Percentiles rank a stretch among this genome's conserved stretches.
These are phyloP conservation scores for Acleris cristana DNA, from an alignment of 2,888 invertebrate species.

Conservation along the genomic window DNA sequence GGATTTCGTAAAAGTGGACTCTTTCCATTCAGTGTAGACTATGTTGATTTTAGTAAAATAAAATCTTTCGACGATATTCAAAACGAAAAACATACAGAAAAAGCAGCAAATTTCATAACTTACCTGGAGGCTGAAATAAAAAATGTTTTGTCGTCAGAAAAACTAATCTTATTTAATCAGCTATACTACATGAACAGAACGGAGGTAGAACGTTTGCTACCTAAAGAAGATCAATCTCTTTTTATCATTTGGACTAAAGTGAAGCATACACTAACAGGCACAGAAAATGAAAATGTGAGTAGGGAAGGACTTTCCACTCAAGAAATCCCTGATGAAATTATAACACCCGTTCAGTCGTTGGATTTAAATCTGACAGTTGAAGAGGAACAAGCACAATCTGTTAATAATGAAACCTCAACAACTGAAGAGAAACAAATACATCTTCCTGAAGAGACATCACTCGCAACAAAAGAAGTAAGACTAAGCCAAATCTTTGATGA, in stretches of 20 bases:
- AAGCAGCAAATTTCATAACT: background rate
- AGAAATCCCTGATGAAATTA: too few relatives aligned
- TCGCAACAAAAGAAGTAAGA: too few relatives aligned
- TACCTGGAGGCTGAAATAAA: background rate
- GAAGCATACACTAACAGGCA: background rate
- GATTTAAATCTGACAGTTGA: too few relatives aligned
- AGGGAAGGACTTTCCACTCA: background rate
- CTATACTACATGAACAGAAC: too few relatives aligned
- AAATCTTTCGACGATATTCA: slow-evolving; percentile 21
- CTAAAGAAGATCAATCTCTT: background rate
- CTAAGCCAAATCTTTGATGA: too few relatives aligned
- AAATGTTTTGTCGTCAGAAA: background rate
- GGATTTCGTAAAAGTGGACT: slow-evolving; percentile 41
- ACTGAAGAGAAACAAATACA: too few relatives aligned
- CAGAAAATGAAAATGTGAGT: background rate
- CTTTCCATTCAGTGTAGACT: slow-evolving; percentile 38
- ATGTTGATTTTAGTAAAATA: slow-evolving; percentile 40
- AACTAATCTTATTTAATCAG: background rate
- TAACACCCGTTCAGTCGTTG: too few relatives aligned
- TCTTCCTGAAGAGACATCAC: too few relatives aligned
- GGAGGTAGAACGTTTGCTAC: background rate
- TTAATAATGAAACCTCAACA: too few relatives aligned
- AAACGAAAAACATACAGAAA: background rate
- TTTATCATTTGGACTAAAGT: background rate
- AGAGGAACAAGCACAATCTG: too few relatives aligned